phyloP scores from a whole-genome alignment of 2,797 vertebrate genomes.

The Neostethus bicornis region DNA sequence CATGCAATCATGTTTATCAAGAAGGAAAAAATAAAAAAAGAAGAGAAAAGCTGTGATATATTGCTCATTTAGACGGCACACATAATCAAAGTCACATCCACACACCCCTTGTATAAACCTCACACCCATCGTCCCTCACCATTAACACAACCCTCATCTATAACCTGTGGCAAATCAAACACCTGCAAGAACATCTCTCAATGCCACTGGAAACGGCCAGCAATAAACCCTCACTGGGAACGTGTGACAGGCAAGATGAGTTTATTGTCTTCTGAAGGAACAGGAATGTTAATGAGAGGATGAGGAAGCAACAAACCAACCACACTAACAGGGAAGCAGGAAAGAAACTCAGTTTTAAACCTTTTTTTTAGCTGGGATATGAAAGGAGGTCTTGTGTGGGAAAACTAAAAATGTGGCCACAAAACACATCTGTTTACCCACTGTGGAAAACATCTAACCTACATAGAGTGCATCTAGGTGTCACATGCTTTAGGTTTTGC shows the following conservation, averaged over 20 bases:
- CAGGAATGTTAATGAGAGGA: slow-evolving; percentile 64
- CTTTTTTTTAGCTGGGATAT: slow-evolving; percentile 36
- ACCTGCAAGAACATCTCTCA: slow-evolving; percentile 50
- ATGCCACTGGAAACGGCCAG: slow-evolving; percentile 28
- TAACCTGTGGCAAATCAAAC: slow-evolving; percentile 68
- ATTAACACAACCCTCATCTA: slow-evolving; percentile 34
- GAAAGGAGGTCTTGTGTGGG: slow-evolving; percentile 11
- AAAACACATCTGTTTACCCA: slow-evolving; percentile 9
- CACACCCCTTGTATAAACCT: slow-evolving; percentile 3
- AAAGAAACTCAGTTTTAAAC: slow-evolving; percentile 44
- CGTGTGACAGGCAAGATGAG: slow-evolving; percentile 47
- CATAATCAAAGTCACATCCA: slow-evolving; percentile 47
- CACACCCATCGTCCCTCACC: slow-evolving; percentile 22
- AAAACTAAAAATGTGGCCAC: slow-evolving; percentile 12
- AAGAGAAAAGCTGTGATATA: slow-evolving; percentile 46
- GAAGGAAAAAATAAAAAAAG: slow-evolving; percentile 52
- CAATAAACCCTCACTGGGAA: slow-evolving; percentile 37
- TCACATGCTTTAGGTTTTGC: slow-evolving; percentile 30
- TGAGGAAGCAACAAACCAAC: slow-evolving; percentile 48
- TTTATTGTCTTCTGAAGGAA: slow-evolving; percentile 55
- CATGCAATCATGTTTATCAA: slow-evolving; percentile 58
- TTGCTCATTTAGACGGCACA: slow-evolving; percentile 51
- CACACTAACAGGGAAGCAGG: slow-evolving; percentile 37
- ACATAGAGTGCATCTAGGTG: slow-evolving; percentile 14
- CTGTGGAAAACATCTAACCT: slow-evolving; percentile 7